Evolutionary conservation across 1,140 invertebrate species (phyloP).

Genomic region (Trachelipus rathkii): DNA sequence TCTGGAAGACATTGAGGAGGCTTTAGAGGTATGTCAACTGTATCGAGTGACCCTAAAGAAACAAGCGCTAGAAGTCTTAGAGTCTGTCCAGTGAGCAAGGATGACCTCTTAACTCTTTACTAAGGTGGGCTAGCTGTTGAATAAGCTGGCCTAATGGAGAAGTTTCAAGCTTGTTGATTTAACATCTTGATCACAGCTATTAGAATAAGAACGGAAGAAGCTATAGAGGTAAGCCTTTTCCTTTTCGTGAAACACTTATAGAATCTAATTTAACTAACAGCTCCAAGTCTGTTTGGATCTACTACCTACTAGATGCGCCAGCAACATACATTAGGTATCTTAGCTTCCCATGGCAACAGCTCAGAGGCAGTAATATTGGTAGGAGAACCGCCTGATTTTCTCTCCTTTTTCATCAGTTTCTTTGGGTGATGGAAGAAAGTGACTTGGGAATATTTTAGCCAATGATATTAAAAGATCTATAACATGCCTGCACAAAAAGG

Average conservation of each 20-base stretch:
- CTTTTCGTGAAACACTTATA: slow-evolving; percentile 54
- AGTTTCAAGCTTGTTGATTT: slow-evolving; percentile 55
- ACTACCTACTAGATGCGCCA: slow-evolving; percentile 16
- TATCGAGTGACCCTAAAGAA: slow-evolving; percentile 59
- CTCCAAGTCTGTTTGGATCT: slow-evolving; percentile 66
- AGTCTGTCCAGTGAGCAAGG: slow-evolving; percentile 76
- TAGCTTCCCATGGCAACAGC: slow-evolving; percentile 33
- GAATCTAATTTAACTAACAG: slow-evolving; percentile 62
- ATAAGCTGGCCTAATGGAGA: slow-evolving; percentile 77
- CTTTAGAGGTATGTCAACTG: slow-evolving; percentile 23
- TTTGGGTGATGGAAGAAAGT: slow-evolving; percentile 65
- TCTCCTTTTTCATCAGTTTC: slow-evolving; percentile 52
- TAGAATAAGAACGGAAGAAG: slow-evolving; percentile 53
- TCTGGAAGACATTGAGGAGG: not conserved
- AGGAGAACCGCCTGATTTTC: slow-evolving; percentile 16
- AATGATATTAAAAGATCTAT: slow-evolving; percentile 75
- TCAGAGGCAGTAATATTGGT: slow-evolving; percentile 31
- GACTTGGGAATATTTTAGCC: slow-evolving; percentile 75
- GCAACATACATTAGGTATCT: slow-evolving; percentile 24
- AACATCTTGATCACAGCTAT: slow-evolving; percentile 44
- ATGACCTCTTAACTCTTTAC: slow-evolving; percentile 72
- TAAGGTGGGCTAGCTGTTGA: slow-evolving; percentile 72
- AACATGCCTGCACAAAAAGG: slow-evolving; percentile 59
- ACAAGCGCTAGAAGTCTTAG: slow-evolving; percentile 67
- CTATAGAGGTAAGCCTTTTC: slow-evolving; percentile 63